Base-by-base conservation (phyloP, 2,113 vertebrate genomes). In the Lonchura striata region DNA sequence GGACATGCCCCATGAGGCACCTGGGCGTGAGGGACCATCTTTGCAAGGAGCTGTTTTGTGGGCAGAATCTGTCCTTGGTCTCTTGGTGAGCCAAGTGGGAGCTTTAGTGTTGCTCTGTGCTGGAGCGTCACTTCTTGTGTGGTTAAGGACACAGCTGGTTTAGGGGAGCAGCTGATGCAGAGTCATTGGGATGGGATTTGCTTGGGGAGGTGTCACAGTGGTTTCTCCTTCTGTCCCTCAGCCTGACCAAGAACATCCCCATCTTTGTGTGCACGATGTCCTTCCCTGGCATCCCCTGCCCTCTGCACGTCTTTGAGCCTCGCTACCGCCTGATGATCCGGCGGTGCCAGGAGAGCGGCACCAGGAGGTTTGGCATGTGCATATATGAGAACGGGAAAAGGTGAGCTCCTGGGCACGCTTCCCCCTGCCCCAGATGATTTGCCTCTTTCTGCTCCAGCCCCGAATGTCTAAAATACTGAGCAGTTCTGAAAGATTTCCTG, bases 291-390 rank as follows among this genome's bases (percentile, higher is more conserved):
- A 94, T 99, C 3, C 78, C 98, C 39, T 99, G 99, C 84, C 98
- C 98, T 4, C 98, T 99, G 89, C 99, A 99, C 25, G 96, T 99
- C 90, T 99, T 99, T 0, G 99, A 99, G 94, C 99, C 99, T 16
- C 98, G 98, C 11, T 99, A 99, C 91, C 98, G 99, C 46, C 98
- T 99, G 80, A 99, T 99, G 99, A 98, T 99, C 98, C 98, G 99
- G 4, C 98, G 98, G 39, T 99, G 99, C 96, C 98, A 98, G 97
- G 99, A 99, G 93, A 99, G 98, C 0, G 98, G 99, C 93, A 98
- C 99, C 8, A 99, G 98, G 96, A 98, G 97, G 95, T 99, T 99
- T n/a, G 99, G 99, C 94, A 99, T 99, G 99, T 99, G 99, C 96
- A 97, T 98, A 57, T 99, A 98, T 7, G 98, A 99, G 92, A 97